Evolutionary conservation across 1,140 invertebrate species (phyloP).

Genomic region (Drosophila albomicans): DNA sequence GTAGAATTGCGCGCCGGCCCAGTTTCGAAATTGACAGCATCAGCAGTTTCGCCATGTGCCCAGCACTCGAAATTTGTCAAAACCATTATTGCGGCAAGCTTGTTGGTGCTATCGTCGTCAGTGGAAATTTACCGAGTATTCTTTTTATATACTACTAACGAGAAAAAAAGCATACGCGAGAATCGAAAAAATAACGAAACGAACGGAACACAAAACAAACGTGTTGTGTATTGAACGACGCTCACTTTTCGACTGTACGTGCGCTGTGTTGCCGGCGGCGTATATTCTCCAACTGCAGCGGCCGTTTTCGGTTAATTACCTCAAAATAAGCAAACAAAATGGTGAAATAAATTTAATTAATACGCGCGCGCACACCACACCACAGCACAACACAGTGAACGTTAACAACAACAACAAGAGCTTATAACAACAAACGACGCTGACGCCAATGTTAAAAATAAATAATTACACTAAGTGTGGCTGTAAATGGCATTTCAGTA

Average conservation of each 20-base stretch:
- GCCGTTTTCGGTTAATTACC: slow-evolving; percentile 55
- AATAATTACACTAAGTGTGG: slow-evolving; percentile 50
- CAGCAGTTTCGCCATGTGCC: slow-evolving; percentile 74
- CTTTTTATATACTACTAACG: slow-evolving; percentile 11
- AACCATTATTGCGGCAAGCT: slow-evolving; percentile 67
- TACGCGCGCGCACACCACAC: slow-evolving; percentile 41
- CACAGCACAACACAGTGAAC: slow-evolving; percentile 18
- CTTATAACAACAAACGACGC: slow-evolving; percentile 42
- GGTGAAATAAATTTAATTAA: slow-evolving; percentile 72
- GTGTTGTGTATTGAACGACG: slow-evolving; percentile 47
- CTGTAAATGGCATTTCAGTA: neutral
- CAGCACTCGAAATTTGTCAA: slow-evolving; percentile 84
- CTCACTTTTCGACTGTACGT: slow-evolving; percentile 45
- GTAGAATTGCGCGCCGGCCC: slow-evolving; percentile 31
- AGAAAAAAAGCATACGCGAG: slow-evolving; percentile 37
- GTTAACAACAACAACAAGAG: slow-evolving; percentile 34
- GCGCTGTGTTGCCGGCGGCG: slow-evolving; percentile 30
- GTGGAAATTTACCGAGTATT: slow-evolving; percentile 77
- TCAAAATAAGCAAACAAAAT: slow-evolving; percentile 62
- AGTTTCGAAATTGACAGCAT: slow-evolving; percentile 65
- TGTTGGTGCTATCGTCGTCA: slow-evolving; percentile 48
- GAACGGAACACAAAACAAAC: slow-evolving; percentile 13
- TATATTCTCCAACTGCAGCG: slow-evolving; percentile 40
- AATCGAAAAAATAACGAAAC: slow-evolving; percentile 8
- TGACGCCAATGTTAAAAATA: slow-evolving; percentile 83